A percentile compares a stretch with the other conserved stretches of the same genome.
phyloP scores from a whole-genome alignment of 2,113 vertebrate genomes.

The Symphodus melops region DNA sequence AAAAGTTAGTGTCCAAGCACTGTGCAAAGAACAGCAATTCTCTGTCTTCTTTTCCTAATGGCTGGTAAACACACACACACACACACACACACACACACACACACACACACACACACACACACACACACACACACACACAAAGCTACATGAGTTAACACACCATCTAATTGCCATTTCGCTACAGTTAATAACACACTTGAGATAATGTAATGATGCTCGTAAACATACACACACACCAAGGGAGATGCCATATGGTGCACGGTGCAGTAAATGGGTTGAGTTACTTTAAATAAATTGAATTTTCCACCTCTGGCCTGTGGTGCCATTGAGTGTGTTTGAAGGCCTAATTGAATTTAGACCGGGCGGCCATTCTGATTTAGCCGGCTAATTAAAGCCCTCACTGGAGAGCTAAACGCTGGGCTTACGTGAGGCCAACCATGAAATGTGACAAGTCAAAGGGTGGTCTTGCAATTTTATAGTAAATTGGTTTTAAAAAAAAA shows the following conservation, averaged over 20 bases:
- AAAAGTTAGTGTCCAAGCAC: constrained; percentile 10
- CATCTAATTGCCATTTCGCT: constrained; percentile 68
- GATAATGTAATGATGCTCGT: constrained; percentile 79
- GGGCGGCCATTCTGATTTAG: constrained; percentile 60
- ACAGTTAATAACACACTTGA: constrained; percentile 75
- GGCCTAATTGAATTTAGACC: constrained; percentile 77
- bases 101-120: constrained; percentile 21
- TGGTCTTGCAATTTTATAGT: constrained; percentile 38
- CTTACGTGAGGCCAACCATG: constrained; percentile 47
- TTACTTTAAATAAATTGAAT: constrained; percentile 81
- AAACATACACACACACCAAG: constrained; percentile 73
- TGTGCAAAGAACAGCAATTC: constrained; percentile 11
- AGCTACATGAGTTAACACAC: constrained; percentile 52
- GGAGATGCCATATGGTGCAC: constrained; percentile 60
- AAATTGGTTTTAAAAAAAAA: constrained; percentile 40
- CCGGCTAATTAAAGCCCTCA: constrained; percentile 67
- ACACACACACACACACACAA: constrained; percentile 19
- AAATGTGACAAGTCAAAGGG: constrained; percentile 55
- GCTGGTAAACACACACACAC: constrained; percentile 26
- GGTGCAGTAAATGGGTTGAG: constrained; percentile 63
- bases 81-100: constrained; percentile 20
- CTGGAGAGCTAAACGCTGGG: constrained; percentile 46
- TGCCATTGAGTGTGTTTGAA: constrained; percentile 71
- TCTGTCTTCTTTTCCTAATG: constrained; percentile 5
- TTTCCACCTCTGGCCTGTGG: constrained; percentile 74